Evolutionary conservation across 2,888 invertebrate species (phyloP).

Genomic region (Ophonus ardosiacus): DNA sequence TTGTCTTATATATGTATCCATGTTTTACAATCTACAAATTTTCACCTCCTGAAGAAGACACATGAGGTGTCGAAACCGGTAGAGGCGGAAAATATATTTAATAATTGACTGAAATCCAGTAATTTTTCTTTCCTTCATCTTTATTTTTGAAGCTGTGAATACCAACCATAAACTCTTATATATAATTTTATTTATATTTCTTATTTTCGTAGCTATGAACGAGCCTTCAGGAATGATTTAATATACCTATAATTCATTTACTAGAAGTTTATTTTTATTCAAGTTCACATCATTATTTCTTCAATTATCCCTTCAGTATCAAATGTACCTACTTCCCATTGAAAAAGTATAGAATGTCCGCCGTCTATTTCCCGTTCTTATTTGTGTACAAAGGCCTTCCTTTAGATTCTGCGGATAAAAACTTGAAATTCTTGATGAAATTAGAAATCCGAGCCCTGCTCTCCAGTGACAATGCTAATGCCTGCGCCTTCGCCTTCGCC

Average conservation of each 20-base stretch:
- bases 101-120: too few species aligned
- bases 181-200: too few species aligned
- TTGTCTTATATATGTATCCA: too few species aligned
- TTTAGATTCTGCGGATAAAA: background rate
- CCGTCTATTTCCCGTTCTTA: background rate
- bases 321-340: background rate
- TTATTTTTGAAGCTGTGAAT: too few species aligned
- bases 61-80: too few species aligned
- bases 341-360: background rate
- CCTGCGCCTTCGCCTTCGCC: background rate
- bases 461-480: background rate
- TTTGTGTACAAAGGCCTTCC: background rate
- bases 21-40: too few species aligned
- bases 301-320: background rate
- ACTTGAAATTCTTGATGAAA: conserved; percentile 3
- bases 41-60: too few species aligned
- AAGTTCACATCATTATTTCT: background rate
- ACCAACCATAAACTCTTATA: too few species aligned
- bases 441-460: conserved; percentile 9
- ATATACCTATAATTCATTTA: background rate
- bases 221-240: too few species aligned
- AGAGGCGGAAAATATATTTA: too few species aligned
- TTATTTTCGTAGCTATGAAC: too few species aligned
- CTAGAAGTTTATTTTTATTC: background rate
- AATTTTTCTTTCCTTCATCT: too few species aligned